Evolutionary conservation across 2,113 vertebrate genomes (phyloP).

Genomic region (Menura novaehollandiae): DNA sequence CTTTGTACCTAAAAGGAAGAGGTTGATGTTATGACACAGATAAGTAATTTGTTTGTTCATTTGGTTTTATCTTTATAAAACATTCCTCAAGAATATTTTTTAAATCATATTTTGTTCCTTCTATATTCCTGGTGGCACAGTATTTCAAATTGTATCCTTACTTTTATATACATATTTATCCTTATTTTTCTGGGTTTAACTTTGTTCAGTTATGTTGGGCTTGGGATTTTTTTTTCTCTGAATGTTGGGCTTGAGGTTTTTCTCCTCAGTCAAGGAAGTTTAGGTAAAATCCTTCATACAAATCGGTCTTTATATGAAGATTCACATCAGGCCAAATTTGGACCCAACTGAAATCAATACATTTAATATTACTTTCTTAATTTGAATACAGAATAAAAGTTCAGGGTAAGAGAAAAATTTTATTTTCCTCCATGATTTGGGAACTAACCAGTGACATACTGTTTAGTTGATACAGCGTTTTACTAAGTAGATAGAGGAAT

Average conservation of each 20-base stretch:
- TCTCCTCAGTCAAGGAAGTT: neutral
- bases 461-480: neutral
- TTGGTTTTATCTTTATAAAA: neutral
- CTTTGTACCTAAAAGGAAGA: neutral
- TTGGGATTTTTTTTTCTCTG: neutral
- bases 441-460: neutral
- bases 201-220: neutral
- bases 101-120: neutral
- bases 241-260: rapidly evolving
- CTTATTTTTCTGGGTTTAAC: neutral
- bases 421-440: neutral
- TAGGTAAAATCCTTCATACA: neutral
- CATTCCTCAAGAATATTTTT: neutral
- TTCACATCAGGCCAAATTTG: neutral
- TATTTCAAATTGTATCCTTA: neutral
- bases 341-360: neutral
- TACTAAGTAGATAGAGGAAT: neutral
- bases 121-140: neutral
- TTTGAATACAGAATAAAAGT: neutral
- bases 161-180: neutral
- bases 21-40: neutral
- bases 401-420: neutral
- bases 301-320: neutral
- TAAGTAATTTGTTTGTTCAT: neutral
- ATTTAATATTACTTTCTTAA: neutral